These are phyloP conservation scores for Amphipoea lucens DNA, from an alignment of 2,888 invertebrate genomes.

Conservation along the genomic window DNA sequence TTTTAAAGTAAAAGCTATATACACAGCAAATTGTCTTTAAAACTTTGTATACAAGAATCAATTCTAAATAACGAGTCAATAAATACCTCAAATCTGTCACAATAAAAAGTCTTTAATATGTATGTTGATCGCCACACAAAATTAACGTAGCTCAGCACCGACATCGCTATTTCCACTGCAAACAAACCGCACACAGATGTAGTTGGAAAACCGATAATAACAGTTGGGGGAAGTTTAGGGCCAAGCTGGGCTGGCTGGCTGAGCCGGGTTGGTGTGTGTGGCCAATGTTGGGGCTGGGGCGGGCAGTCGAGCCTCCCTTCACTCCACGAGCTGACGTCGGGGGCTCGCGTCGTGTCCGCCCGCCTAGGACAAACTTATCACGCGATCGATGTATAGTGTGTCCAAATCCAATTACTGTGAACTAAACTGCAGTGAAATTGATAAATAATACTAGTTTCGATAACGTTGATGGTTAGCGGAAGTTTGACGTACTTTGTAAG, in stretches of 20 bases:
- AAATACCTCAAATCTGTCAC: not conserved
- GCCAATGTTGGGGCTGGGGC: conserved; percentile 67
- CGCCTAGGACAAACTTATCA: conserved; percentile 66
- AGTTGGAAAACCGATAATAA: conserved; percentile 62
- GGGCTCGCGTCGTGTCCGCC: conserved; percentile 76
- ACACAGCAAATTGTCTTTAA: too few relatives aligned
- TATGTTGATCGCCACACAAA: conserved; percentile 12
- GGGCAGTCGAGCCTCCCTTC: conserved; percentile 71
- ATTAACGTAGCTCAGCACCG: conserved; percentile 23
- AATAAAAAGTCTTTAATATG: conserved; percentile 6
- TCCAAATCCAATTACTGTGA: conserved; percentile 53
- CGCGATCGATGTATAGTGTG: conserved; percentile 66
- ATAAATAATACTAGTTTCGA: conserved; percentile 57
- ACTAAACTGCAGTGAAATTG: conserved; percentile 57
- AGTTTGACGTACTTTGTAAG: conserved; percentile 54
- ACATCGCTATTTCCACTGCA: conserved; percentile 27
- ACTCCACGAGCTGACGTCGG: conserved; percentile 73
- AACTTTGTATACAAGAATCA: not conserved
- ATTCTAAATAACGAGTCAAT: not conserved
- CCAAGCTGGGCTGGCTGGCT: conserved; percentile 37
- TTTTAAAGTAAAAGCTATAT: not conserved
- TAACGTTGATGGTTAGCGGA: conserved; percentile 20
- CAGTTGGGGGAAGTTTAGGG: conserved; percentile 51
- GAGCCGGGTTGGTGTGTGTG: conserved; percentile 31
- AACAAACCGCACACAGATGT: conserved; percentile 38